phyloP scores from a whole-genome alignment of 2,113 vertebrate species.

The Gymnarchus niloticus region DNA sequence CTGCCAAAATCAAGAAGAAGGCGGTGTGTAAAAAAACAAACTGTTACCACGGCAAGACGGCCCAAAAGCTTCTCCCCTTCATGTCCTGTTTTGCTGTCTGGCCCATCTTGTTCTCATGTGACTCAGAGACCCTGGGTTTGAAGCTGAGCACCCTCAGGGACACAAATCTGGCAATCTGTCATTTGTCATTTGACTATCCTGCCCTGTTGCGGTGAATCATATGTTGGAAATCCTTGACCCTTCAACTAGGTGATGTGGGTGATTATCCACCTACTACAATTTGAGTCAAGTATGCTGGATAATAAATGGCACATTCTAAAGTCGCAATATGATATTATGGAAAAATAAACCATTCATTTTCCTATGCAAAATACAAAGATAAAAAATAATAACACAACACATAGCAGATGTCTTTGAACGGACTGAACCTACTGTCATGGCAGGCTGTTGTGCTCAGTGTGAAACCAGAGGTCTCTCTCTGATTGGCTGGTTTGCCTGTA shows the following conservation, averaged over 20 bases:
- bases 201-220: neutral
- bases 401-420: neutral
- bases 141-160: neutral
- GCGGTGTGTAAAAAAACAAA: constrained; percentile 83
- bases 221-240: neutral
- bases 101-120: constrained; percentile 30
- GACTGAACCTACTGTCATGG: neutral
- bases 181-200: neutral
- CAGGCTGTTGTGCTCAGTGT: neutral
- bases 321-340: neutral
- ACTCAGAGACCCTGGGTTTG: neutral
- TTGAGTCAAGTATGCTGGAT: neutral
- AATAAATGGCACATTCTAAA: neutral
- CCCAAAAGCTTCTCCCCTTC: constrained; percentile 36
- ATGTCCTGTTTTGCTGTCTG: neutral
- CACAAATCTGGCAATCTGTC: neutral
- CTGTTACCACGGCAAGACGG: constrained; percentile 10
- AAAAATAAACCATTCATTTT: neutral
- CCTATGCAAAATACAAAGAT: neutral
- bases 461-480: constrained; percentile 12
- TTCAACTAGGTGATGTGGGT: neutral
- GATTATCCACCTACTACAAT: neutral
- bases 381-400: neutral
- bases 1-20: constrained; percentile 99
- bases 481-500: neutral